Base-by-base conservation (phyloP, 2,797 vertebrate genomes). In the Sebastes ruberrimus region DNA sequence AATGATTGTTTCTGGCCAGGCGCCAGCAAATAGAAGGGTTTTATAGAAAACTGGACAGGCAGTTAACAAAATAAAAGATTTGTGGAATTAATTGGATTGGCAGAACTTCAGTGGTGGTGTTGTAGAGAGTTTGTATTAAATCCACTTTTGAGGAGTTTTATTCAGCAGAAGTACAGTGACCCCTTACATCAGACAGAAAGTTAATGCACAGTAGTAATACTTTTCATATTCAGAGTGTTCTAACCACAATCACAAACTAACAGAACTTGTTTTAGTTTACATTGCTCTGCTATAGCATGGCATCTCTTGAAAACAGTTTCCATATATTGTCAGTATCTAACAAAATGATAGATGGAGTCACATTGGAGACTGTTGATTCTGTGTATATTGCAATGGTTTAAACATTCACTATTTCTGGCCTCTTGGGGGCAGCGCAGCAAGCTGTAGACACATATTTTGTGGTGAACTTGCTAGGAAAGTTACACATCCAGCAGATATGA, bases 71-170 rank as follows among this genome's bases (percentile, higher is more conserved):
- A 75, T 74, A 63, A 88, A 84, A 74, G 82, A 89, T 90, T 87
- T 80, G 65, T 77, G 78, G 73, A 84, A 88, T 88, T 92, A 90
- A 91, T 88, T 89, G 87, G 79, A 76, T 86, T 90, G 87, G 87
- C 88, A 88, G 66, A 81, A 80, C 68, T 86, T 92, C 88, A 91
- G 28, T 57, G 46, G 72, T 8, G 20, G 25, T 74, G 74, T 23
- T 69, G 28, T 57, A 49, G 32, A 68, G 67, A 78, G 71, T 77
- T 70, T 32, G 1, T 76, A 27, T n/a, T 68, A 49, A 79, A 82
- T 82, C 53, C 74, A 62, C 35, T 77, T 78, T 65, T 28, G 30
- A 67, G 11, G 46, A 72, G 53, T 81, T 83, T 81, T 60, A 56
- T 66, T 80, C 23, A 73, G 67, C 23, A 56, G 9, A 71, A 35